Evolutionary conservation across 2,113 vertebrate species (phyloP).

Genomic region (Forbesichthys agassizii): DNA sequence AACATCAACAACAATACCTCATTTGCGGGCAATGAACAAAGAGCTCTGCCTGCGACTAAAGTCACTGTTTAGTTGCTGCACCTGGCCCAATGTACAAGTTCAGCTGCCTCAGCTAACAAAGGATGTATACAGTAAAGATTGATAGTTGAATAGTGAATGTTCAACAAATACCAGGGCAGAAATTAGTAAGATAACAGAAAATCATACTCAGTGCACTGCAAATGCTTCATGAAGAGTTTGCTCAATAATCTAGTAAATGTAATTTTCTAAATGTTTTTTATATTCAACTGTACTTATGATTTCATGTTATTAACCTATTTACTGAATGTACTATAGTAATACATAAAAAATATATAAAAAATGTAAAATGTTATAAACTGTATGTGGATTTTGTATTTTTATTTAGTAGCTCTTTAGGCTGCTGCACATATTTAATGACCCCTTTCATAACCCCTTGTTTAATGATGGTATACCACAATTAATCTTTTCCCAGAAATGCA

Average conservation of each 20-base stretch:
- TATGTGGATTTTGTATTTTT: conserved; percentile 30
- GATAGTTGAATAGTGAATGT: conserved; percentile 15
- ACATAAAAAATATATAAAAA: conserved; percentile 15
- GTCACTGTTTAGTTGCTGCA: conserved; percentile 21
- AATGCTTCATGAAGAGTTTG: too few species aligned
- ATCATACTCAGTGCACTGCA: background rate
- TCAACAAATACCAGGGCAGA: conserved; percentile 7
- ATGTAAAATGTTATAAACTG: too few species aligned
- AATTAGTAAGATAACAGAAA: background rate
- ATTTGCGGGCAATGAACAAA: conserved; percentile 67
- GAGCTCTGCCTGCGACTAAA: conserved; percentile 29
- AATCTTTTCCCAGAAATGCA: background rate
- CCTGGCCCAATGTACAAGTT: conserved; percentile 2
- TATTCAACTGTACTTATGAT: background rate
- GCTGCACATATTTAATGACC: conserved; percentile 45
- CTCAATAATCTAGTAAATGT: too few species aligned
- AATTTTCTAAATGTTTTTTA: background rate
- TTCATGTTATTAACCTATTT: too few species aligned
- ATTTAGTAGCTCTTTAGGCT: conserved; percentile 4
- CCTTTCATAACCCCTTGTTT: conserved; percentile 10
- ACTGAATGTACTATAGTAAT: too few species aligned
- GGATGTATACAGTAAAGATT: conserved; percentile 7
- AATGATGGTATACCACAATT: conserved; percentile 6
- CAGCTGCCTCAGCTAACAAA: conserved; percentile 22
- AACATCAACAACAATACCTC: conserved; percentile 63